Conservation (phyloP, 2,797 vertebrate species). For the Scomberomorus guttatus region DNA sequence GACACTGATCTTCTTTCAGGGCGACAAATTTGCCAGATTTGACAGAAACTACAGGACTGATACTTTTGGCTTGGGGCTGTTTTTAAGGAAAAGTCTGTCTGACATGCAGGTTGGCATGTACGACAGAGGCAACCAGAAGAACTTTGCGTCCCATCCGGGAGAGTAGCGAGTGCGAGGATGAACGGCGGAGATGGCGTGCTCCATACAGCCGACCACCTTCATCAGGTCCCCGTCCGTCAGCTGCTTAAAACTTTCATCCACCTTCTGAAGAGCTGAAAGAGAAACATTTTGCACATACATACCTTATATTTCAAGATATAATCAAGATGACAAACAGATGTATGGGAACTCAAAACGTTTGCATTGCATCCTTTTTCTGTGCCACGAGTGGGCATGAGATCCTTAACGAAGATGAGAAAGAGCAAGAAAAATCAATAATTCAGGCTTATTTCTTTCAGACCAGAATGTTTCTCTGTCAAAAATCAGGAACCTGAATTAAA, state of each 20-base stretch:
- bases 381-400: neutral
- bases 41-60: conserved; percentile 41
- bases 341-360: no score
- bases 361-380: no score
- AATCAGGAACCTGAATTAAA: neutral
- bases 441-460: neutral
- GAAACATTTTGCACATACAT: neutral
- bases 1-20: neutral
- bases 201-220: conserved; percentile 89
- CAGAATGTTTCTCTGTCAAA: neutral
- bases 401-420: neutral
- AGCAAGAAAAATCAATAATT: neutral
- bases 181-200: conserved; percentile 88
- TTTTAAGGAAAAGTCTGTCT: conserved; percentile 76
- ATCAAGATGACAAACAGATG: neutral
- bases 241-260: conserved; percentile 50
- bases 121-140: conserved; percentile 90
- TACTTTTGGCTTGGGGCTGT: conserved; percentile 46
- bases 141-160: conserved; percentile 89
- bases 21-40: no score
- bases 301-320: neutral
- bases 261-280: conserved; percentile 52
- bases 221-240: conserved; percentile 80
- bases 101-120: conserved; percentile 87
- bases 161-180: conserved; percentile 89